These are phyloP conservation scores for Apamea epomidion DNA, from an alignment of 2,888 invertebrate species.

Conservation along the genomic window DNA sequence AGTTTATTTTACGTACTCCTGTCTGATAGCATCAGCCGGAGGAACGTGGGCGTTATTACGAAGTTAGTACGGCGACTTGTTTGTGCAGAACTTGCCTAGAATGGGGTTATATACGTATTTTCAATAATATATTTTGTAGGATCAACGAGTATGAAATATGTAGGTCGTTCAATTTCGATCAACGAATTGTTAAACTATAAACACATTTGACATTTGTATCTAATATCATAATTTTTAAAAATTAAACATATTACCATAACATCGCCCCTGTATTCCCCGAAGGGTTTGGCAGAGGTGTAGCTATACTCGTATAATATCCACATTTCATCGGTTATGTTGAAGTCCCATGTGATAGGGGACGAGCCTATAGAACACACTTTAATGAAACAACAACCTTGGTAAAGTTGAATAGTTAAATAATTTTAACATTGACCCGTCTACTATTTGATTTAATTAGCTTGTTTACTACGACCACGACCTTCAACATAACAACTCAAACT, in stretches of 20 bases:
- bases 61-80: neutral
- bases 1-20: conserved; percentile 68
- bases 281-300: neutral
- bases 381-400: neutral
- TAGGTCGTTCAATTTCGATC: neutral
- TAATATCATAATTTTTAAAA: neutral
- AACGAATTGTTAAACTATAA: neutral
- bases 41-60: neutral
- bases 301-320: neutral
- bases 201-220: neutral
- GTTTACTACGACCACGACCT: conserved; percentile 33
- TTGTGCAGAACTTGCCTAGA: neutral
- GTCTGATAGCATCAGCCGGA: conserved; percentile 28
- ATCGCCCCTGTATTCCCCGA: neutral
- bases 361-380: neutral
- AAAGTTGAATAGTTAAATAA: too few species aligned
- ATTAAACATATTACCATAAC: neutral
- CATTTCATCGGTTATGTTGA: neutral
- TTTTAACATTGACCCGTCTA: neutral
- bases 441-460: conserved; percentile 6
- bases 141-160: neutral
- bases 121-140: neutral
- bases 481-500: conserved; percentile 28
- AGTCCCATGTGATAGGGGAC: neutral
- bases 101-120: neutral